Percentiles rank a stretch among this genome's conserved stretches.
phyloP scores from a whole-genome alignment of 2,888 invertebrate genomes.

The Acanthopleura granulata region DNA sequence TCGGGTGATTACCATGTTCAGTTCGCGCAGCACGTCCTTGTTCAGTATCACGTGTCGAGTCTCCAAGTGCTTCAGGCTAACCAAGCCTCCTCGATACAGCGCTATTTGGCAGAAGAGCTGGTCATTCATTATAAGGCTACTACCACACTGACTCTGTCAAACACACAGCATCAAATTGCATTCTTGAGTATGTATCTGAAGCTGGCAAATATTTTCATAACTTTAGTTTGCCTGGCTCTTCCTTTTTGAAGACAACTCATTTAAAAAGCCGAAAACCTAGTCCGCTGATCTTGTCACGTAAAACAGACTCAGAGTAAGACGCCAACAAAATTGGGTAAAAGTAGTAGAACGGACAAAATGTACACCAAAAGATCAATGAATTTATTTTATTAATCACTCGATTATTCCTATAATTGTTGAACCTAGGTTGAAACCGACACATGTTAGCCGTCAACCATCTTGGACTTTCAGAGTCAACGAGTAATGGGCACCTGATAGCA shows the following conservation, averaged over 20 bases:
- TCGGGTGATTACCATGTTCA: constrained; percentile 28
- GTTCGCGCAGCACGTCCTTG: constrained; percentile 27
- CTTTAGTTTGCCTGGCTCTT: not conserved
- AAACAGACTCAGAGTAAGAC: too few relatives aligned
- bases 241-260: not conserved
- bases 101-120: constrained; percentile 19
- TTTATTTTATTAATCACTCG: too few relatives aligned
- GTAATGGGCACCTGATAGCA: too few relatives aligned
- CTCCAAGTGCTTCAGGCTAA: constrained; percentile 29
- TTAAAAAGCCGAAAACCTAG: not conserved
- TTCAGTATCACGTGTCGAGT: constrained; percentile 28
- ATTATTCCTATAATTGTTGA: too few relatives aligned
- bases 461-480: too few relatives aligned
- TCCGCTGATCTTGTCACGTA: too few relatives aligned
- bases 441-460: too few relatives aligned
- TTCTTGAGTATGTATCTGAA: not conserved
- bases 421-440: too few relatives aligned
- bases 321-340: too few relatives aligned
- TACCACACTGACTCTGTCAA: constrained; percentile 1
- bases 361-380: too few relatives aligned
- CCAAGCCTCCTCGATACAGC: constrained; percentile 27
- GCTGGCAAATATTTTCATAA: too few relatives aligned
- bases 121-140: not conserved
- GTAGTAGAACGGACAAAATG: too few relatives aligned
- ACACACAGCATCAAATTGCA: not conserved